Evolutionary conservation across 2,113 vertebrate species (phyloP).

Genomic region (Blennius ocellaris): DNA sequence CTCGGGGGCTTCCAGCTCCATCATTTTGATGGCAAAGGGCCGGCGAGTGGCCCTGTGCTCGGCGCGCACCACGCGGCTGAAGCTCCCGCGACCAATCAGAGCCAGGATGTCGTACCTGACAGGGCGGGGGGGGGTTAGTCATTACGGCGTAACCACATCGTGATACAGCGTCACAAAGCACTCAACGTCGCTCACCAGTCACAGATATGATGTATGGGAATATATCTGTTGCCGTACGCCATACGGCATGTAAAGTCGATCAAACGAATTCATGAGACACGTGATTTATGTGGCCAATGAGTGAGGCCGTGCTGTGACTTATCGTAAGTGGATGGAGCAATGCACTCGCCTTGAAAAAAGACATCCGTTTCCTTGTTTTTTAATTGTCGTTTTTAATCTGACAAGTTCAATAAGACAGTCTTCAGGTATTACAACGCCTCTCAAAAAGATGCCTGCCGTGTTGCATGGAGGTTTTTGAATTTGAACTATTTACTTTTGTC

Average conservation of each 20-base stretch:
- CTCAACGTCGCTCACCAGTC: slow-evolving; percentile 27
- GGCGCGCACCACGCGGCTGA: slow-evolving; percentile 75
- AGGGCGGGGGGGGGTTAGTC: slow-evolving; percentile 48
- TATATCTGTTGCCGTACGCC: slow-evolving; percentile 17
- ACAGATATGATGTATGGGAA: slow-evolving; percentile 35
- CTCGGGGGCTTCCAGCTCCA: slow-evolving; percentile 70
- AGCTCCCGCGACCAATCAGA: slow-evolving; percentile 78
- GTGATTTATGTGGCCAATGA: slow-evolving; percentile 25
- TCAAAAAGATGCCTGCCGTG: slow-evolving; percentile 17
- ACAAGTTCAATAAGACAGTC: slow-evolving; percentile 14
- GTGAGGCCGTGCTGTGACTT: slow-evolving; percentile 2
- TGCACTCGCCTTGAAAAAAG: neutral
- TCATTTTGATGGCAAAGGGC: slow-evolving; percentile 81
- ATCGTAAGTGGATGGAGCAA: slow-evolving; percentile 10
- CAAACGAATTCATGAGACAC: slow-evolving; percentile 2
- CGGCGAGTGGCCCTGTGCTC: slow-evolving; percentile 73
- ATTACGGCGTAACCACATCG: slow-evolving; percentile 29
- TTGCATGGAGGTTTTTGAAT: neutral
- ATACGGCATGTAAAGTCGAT: slow-evolving; percentile 1
- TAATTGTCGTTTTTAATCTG: slow-evolving; percentile 22
- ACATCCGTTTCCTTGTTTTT: slow-evolving; percentile 1
- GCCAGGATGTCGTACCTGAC: slow-evolving; percentile 82
- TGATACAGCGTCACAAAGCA: slow-evolving; percentile 32
- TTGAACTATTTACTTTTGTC: no score
- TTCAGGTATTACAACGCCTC: neutral